These are phyloP conservation scores for Phoxinus phoxinus DNA, from an alignment of 2,113 vertebrate species.

Conservation along the genomic window DNA sequence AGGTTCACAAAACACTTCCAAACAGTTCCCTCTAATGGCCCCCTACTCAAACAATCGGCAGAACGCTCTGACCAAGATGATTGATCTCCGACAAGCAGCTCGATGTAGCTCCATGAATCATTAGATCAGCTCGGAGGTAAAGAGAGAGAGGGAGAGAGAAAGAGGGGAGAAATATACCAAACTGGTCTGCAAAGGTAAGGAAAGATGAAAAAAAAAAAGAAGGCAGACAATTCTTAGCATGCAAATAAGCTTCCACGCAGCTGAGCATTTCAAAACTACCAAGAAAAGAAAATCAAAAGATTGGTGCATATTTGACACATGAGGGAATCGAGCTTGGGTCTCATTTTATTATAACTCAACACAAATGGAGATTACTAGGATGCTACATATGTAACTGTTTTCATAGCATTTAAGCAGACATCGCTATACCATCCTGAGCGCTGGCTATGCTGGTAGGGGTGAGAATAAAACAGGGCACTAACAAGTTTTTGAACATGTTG, in stretches of 20 bases:
- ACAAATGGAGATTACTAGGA: slow-evolving; percentile 21
- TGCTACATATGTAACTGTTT: slow-evolving; percentile 10
- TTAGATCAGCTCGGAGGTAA: slow-evolving; percentile 76
- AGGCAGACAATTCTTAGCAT: slow-evolving; percentile 47
- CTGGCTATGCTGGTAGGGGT: slow-evolving; percentile 22
- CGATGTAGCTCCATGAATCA: slow-evolving; percentile 79
- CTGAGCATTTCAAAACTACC: slow-evolving; percentile 30
- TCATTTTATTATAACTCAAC: slow-evolving; percentile 12
- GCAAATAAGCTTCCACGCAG: slow-evolving; percentile 48
- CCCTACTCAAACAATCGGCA: slow-evolving; percentile 80
- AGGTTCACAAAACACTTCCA: slow-evolving; percentile 82
- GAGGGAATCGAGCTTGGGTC: slow-evolving; percentile 21
- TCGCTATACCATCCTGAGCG: slow-evolving; percentile 34
- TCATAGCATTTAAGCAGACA: slow-evolving; percentile 16
- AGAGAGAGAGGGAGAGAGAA: slow-evolving; percentile 46
- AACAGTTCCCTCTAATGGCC: slow-evolving; percentile 83
- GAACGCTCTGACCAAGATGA: slow-evolving; percentile 79
- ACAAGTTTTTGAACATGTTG: slow-evolving; percentile 40
- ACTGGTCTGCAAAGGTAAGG: slow-evolving; percentile 61
- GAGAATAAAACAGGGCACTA: slow-evolving; percentile 29
- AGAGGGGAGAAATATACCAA: slow-evolving; percentile 39
- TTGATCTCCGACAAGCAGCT: slow-evolving; percentile 82
- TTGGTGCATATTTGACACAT: slow-evolving; percentile 14
- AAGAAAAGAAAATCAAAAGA: slow-evolving; percentile 15
- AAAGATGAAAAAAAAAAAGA: slow-evolving; percentile 46